Percentiles rank a stretch among this genome's conserved stretches.
These are phyloP conservation scores for Geothlypis trichas DNA, from an alignment of 2,113 vertebrate species.

Conservation along the genomic window DNA sequence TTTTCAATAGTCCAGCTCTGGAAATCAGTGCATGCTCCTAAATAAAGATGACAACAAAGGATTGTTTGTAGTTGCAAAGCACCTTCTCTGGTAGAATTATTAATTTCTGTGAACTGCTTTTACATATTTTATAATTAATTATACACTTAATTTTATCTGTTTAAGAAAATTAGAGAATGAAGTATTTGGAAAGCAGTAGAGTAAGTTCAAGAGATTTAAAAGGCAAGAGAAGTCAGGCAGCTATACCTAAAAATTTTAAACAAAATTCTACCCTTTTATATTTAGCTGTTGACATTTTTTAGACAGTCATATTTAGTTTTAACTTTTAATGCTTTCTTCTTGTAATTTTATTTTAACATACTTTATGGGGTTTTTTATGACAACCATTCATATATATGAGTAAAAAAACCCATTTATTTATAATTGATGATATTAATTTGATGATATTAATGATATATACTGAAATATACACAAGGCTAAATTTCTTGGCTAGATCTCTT, in stretches of 20 bases:
- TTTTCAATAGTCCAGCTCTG: neutral
- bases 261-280: neutral
- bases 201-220: neutral
- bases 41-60: neutral
- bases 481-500: conserved; percentile 3
- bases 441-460: too few species aligned
- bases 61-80: neutral
- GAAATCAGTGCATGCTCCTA: neutral
- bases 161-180: neutral
- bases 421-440: neutral
- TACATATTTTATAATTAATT: neutral
- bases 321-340: conserved; percentile 27
- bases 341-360: conserved; percentile 14
- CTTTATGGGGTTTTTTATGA: neutral
- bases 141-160: neutral
- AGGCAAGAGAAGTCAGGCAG: neutral
- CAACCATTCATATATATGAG: neutral
- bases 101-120: neutral
- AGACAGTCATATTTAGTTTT: neutral
- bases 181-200: neutral
- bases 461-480: conserved; percentile 33
- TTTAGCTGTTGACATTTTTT: conserved; percentile 26
- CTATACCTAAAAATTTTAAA: neutral
- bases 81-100: neutral
- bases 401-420: conserved; percentile 30